These are phyloP conservation scores for Amphiprion percula DNA, from an alignment of 2,113 vertebrate species.

Conservation along the genomic window DNA sequence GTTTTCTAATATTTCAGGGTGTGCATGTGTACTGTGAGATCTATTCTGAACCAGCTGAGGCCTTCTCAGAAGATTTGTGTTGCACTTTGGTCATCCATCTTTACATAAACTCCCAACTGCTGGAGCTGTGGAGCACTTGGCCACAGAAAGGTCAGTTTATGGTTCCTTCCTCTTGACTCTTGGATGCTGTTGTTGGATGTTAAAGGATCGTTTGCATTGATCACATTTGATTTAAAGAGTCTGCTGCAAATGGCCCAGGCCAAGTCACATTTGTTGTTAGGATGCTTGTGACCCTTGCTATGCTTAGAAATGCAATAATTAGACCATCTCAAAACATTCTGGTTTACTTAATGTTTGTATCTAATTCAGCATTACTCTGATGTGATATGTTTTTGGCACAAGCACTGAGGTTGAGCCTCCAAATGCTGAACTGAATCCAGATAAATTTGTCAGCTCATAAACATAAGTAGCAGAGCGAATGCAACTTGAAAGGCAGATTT, in stretches of 20 bases:
- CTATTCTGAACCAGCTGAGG: background rate
- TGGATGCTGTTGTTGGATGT: slow-evolving; percentile 34
- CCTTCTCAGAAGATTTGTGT: slow-evolving; percentile 21
- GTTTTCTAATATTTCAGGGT: too few relatives aligned
- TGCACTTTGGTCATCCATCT: slow-evolving; percentile 23
- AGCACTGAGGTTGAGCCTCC: background rate
- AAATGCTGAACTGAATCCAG: background rate
- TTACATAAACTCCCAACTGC: slow-evolving; percentile 19
- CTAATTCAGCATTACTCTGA: background rate
- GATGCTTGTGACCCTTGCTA: background rate
- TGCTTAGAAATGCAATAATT: background rate
- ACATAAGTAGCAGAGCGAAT: background rate
- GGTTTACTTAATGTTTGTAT: background rate
- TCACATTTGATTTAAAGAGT: slow-evolving; percentile 34
- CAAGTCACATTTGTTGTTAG: background rate
- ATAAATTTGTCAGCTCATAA: background rate
- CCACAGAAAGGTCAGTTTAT: slow-evolving; percentile 46
- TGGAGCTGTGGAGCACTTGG: slow-evolving; percentile 31
- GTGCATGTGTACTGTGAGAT: background rate
- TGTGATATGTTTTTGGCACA: background rate
- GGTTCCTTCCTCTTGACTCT: slow-evolving; percentile 26
- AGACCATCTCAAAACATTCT: background rate
- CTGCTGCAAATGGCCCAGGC: background rate
- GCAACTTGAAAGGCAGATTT: background rate
- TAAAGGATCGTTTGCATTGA: slow-evolving; percentile 44